Base-by-base conservation (phyloP, 2,888 invertebrate species). In the Baronia brevicornis region DNA sequence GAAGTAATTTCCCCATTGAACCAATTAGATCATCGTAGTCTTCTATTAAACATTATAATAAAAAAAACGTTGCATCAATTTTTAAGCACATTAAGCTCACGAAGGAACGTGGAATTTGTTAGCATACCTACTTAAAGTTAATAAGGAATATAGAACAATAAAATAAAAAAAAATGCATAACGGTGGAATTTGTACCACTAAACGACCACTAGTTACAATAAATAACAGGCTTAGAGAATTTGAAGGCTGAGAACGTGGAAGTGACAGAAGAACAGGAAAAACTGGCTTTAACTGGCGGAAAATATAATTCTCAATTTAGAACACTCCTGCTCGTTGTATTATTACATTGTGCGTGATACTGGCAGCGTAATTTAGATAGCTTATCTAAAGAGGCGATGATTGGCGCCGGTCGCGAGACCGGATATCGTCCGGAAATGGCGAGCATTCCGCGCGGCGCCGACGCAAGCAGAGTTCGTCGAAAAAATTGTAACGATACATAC, bases 351-450 rank as follows among this genome's bases (percentile, higher is more conserved):
- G 3, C 3, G 4, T 41, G 38, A 41, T 29, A 31, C 38, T 33
- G 33, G 31, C 38, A 13, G 34, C 28, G 25, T 34, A 39, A 41
- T 45, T 41, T 32, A 47, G 60, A 66, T 60, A 59, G 48, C 55
- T 66, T 68, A 71, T 72, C 68, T 68, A 47, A 52, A 66, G 55
- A 54, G 51, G 57, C 52, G 52, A 47, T 53, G 53, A 49, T 53
- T 54, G 63, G 72, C 56, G 52, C 51, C 66, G 60, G 52, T 55
- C 48, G 52, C 57, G 55, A 65, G 60, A 60, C 74, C 84, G 84
- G 84, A 84, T 70, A 77, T 68, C 66, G 71, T 79, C 82, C 80
- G 84, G 84, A 84, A 82, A 84, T 84, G 70, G 75, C 75, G 53
- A 47, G 66, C 80, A 84, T 84, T 72, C 84, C 79, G 62, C 70